Evolutionary conservation across 2,888 invertebrate species (phyloP).

Genomic region (Apocheima hispidaria): DNA sequence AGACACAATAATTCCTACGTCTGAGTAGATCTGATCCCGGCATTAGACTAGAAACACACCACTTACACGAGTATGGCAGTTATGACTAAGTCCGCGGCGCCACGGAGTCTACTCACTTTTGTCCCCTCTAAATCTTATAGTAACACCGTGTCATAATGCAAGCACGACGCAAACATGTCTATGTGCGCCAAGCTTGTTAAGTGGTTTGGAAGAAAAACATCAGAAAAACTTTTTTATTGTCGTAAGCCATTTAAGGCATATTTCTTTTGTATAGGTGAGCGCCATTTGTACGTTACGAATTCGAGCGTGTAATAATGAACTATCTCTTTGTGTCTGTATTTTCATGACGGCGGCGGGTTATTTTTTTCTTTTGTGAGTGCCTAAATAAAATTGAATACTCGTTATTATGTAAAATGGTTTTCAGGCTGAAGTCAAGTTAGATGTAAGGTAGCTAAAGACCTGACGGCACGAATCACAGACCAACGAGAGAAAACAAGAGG

Average conservation of each 20-base stretch:
- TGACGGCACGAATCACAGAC: too few species aligned
- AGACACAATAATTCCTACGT: slow-evolving; percentile 20
- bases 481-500: too few species aligned
- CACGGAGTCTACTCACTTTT: slow-evolving; percentile 79
- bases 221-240: slow-evolving; percentile 84
- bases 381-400: not conserved
- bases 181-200: slow-evolving; percentile 85
- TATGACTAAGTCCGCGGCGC: slow-evolving; percentile 78
- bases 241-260: slow-evolving; percentile 80
- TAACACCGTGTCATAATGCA: slow-evolving; percentile 86
- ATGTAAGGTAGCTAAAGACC: not conserved
- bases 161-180: slow-evolving; percentile 85
- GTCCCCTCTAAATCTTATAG: slow-evolving; percentile 84
- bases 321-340: slow-evolving; percentile 51
- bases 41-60: slow-evolving; percentile 54
- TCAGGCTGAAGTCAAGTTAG: not conserved
- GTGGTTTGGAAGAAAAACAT: slow-evolving; percentile 87
- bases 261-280: slow-evolving; percentile 65
- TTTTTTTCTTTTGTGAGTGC: slow-evolving; percentile 28
- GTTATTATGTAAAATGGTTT: not conserved
- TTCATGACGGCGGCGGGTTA: slow-evolving; percentile 37
- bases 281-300: slow-evolving; percentile 52
- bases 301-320: slow-evolving; percentile 53
- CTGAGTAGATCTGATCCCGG: slow-evolving; percentile 30
- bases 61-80: slow-evolving; percentile 55